Base-by-base conservation (phyloP, 1,140 invertebrate genomes). In the Musca domestica region DNA sequence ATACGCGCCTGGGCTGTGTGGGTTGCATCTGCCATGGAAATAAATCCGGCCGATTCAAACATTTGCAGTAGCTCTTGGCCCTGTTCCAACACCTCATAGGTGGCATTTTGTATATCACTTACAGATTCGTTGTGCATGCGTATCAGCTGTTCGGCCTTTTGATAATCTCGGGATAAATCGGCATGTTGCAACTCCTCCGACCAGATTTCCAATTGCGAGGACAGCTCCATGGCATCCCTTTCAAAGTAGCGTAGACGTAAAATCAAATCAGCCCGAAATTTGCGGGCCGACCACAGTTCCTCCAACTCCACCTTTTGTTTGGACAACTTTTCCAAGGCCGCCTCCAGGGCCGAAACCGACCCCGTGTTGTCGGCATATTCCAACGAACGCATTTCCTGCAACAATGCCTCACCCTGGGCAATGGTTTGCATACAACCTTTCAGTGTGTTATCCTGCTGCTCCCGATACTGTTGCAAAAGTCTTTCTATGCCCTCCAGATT, bases 161-260 rank as follows among this genome's bases (percentile, higher is more conserved):
- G 86, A 14, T 92, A 88, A 73, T 94, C 92, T 25, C 87, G 87
- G 64, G 88, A 91, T 58, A 90, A 88, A 83, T 92, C 94, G 64
- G 88, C 91, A 79, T 89, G 92, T 83, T 91, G 92, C 52, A 96
- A 78, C 78, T 98, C 95, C 75, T 96, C 94, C 2, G 92, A 90
- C 95, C 95, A 98, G 83, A 96, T 87, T 82, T 98, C 95, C 64
- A 98, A 83, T 74, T 96, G 95, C 1, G 92, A 92, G 1, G 92
- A 93, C n/a, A 94, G 86, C 85, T 98, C 95, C 49, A 96, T 84
- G n/a, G 95, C 95, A 83, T 98, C 96, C 67, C 95, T 87, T 83
- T 99, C 96, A 81, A 98, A 98, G 25, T 97, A 89, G 48, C 96
- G 86, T 41, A 98, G 84, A 76, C 97, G 90, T 49, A 98, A 84